Base-by-base conservation (phyloP, 2,113 vertebrate genomes). In the Xyliphius kryptos region DNA sequence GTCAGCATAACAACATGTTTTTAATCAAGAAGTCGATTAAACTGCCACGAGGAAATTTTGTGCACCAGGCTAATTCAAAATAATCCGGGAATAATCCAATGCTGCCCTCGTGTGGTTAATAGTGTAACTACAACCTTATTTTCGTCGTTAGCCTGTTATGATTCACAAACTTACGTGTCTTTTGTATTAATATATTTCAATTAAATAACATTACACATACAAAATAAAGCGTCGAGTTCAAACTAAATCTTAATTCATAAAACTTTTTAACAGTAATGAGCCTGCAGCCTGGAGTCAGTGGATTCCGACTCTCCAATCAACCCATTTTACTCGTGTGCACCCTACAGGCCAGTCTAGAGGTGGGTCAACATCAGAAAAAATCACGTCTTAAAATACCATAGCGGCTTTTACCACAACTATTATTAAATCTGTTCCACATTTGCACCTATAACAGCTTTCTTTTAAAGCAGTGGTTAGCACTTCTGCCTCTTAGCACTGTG, bases 301-400 rank as follows among this genome's bases (percentile, higher is more conserved):
- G 94, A 77, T 99, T 91, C 79, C 85, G 94, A 57, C 81, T 99
- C 50, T 95, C 93, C 3, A 99, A 99, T 76, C 93, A 94, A 78
- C 88, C 94, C n/a, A 83, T 98, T 75, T 80, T 98, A 54, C 79
- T 99, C 69, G 89, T 97, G 69, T 96, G 93, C 71, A 69, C 91
- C 19, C 86, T 98, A 66, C 91, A 98, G 15, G 96, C 96, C 69
- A 92, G 92, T 79, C 81, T 99, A 70, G 91, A 98, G 91, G 95
- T 98, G 84, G 80, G 86, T 74, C 40, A 66, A 53, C 55, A 16
- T 1, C 17, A 57, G 13, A 8, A n/a, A n/a, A n/a, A n/a, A n/a
- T n/a, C n/a, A n/a, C n/a, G n/a, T n/a, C n/a, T n/a, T n/a, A n/a
- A n/a, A n/a, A n/a, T n/a, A n/a, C n/a, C n/a, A n/a, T n/a, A n/a